Evolutionary conservation across 2,888 invertebrate species (phyloP).

Genomic region (Lasius platythorax): DNA sequence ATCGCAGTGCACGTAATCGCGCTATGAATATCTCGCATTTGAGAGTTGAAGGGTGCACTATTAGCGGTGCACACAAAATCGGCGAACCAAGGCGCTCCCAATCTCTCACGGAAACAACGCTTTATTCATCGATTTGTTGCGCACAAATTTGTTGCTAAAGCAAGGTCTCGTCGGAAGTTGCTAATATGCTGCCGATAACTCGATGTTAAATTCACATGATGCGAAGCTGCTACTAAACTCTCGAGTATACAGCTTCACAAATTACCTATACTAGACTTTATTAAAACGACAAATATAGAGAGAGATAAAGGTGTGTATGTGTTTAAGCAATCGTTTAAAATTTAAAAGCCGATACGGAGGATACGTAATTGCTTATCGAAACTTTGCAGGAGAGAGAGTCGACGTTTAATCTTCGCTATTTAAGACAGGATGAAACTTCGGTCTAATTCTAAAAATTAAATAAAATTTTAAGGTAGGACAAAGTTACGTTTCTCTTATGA

Average conservation of each 20-base stretch:
- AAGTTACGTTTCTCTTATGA: constrained; percentile 27
- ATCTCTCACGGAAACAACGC: neutral
- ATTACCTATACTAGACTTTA: neutral
- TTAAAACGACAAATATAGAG: neutral
- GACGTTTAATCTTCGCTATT: constrained; percentile 27
- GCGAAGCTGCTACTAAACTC: neutral
- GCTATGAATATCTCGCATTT: constrained; percentile 27
- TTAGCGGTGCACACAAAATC: neutral
- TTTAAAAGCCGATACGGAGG: constrained; percentile 1
- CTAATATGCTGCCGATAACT: neutral
- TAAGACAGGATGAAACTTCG: constrained; percentile 12
- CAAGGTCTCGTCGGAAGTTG: neutral
- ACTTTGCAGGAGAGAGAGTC: neutral
- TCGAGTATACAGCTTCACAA: neutral
- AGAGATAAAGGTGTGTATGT: neutral
- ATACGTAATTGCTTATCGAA: constrained; percentile 29
- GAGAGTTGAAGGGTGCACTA: neutral
- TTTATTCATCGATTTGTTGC: neutral
- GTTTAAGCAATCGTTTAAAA: constrained; percentile 16
- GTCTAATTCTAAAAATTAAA: constrained; percentile 34
- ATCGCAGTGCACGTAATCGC: constrained; percentile 46
- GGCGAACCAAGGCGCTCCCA: neutral
- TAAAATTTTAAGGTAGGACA: constrained; percentile 33
- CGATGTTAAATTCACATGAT: neutral
- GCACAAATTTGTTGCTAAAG: neutral